A percentile compares a stretch with the other conserved stretches of the same genome.
These are phyloP conservation scores for Nycticebus coucang DNA, from an alignment of 2,113 vertebrate species.

Conservation along the genomic window DNA sequence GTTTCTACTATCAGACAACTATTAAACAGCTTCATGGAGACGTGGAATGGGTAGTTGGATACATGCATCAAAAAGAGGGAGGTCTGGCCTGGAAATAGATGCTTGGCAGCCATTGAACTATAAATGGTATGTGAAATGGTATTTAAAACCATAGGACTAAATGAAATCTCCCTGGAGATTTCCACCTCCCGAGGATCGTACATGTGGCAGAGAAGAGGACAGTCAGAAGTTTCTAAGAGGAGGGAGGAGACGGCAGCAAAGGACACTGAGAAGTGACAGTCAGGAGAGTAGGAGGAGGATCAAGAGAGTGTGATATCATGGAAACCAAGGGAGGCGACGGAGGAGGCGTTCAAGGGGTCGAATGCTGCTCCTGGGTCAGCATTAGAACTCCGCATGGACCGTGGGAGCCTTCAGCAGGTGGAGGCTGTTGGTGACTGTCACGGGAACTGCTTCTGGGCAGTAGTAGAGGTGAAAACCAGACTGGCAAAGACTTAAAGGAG, in stretches of 20 bases:
- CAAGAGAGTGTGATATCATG: background rate
- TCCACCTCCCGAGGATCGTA: background rate
- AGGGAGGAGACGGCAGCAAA: background rate
- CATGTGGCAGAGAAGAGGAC: background rate
- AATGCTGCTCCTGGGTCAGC: rapidly evolving
- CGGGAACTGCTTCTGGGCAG: background rate
- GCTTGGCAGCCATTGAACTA: background rate
- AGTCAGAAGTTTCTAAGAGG: background rate
- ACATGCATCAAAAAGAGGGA: background rate
- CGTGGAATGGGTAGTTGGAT: background rate
- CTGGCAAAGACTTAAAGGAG: background rate
- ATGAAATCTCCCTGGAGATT: background rate
- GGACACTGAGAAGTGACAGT: background rate
- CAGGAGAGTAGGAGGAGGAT: background rate
- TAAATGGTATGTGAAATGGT: background rate
- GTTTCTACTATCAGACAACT: background rate
- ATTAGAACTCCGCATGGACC: background rate
- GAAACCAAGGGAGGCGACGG: background rate
- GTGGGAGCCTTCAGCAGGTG: background rate
- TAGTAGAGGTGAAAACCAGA: background rate
- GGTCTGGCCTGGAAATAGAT: background rate
- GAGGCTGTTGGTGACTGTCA: background rate
- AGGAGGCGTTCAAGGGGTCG: background rate
- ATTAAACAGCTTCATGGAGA: background rate
- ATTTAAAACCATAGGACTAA: background rate